Evolutionary conservation across 2,113 vertebrate species (phyloP).

Genomic region (Phalacrocorax carbo): DNA sequence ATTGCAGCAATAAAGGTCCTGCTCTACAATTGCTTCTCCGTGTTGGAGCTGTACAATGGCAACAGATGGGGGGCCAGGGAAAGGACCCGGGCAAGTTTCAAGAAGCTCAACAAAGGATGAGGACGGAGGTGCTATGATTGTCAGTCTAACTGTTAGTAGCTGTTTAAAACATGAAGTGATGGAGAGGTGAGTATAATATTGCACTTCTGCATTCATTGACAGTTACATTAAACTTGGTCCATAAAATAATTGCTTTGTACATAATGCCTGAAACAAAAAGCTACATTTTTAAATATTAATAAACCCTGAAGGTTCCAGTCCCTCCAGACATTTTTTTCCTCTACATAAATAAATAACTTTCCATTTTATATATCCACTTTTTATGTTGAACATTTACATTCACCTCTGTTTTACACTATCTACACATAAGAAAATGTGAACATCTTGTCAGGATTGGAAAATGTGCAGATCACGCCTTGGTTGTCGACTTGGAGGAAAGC

Average conservation of each 20-base stretch:
- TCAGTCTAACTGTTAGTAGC: constrained; percentile 66
- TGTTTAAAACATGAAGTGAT: constrained; percentile 43
- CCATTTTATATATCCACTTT: constrained; percentile 78
- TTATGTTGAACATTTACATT: constrained; percentile 79
- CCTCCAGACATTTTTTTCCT: constrained; percentile 72
- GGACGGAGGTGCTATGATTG: constrained; percentile 68
- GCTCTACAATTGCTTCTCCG: constrained; percentile 29
- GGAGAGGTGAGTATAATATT: constrained; percentile 74
- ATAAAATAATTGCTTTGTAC: constrained; percentile 79
- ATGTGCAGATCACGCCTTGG: background rate
- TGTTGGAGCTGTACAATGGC: background rate
- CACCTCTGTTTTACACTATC: constrained; percentile 82
- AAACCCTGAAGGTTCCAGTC: constrained; percentile 82
- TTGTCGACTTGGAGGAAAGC: constrained; percentile 1
- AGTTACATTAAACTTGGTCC: constrained; percentile 81
- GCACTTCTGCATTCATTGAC: constrained; percentile 77
- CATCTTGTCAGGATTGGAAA: background rate
- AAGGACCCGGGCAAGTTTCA: background rate
- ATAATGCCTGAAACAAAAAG: constrained; percentile 77
- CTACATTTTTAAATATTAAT: constrained; percentile 85
- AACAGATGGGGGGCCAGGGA: background rate
- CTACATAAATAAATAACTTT: constrained; percentile 92
- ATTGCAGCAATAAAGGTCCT: constrained; percentile 62
- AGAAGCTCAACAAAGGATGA: constrained; percentile 19
- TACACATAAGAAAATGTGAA: constrained; percentile 74